Evolutionary conservation across 2,113 vertebrate species (phyloP), one percentile per base, ranked within the genome.

Genomic region (Casuarius casuarius): DNA sequence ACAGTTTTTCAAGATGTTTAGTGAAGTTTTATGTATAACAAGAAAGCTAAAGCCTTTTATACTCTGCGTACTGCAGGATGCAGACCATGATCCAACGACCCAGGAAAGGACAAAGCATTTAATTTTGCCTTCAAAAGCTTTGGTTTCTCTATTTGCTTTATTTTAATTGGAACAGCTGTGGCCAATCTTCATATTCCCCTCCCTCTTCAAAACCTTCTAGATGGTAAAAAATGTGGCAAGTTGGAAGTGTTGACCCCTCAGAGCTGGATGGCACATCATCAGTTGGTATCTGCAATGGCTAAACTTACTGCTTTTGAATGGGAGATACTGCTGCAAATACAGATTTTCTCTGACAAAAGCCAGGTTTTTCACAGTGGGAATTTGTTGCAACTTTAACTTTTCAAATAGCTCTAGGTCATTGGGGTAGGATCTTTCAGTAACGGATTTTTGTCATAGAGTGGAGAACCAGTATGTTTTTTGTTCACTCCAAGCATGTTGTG

Each of bases 131-230:
- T 88, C 52, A 87, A 77, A 94, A 84, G 52, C 35, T 92, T 83
- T 92, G 54, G 91, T 81, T 86, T 87, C 66, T 67, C 94, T 90
- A 77, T 91, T 91, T 90, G 58, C 82, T 93, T 91, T 94, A 8
- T 28, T 94, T 95, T 97, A 97, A 94, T 95, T 97, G 90, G 62
- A 93, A 74, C 88, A 97, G 68, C 70, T 95, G 73, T 73, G 58
- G 78, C 84, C 65, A 95, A 48, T 84, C 58, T 94, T 80, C 5
- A 48, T 97, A 96, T 88, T 56, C 6, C 46, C 67, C 56, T 70
- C 48, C 71, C 31, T 83, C 81, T 96, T 92, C 93, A 67, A 88
- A 97, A 82, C 61, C 35, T 16, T 91, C 44, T 93, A 90, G 70
- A 93, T 61, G 80, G 63, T 33, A 93, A 83, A 83, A 95, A 94